Base-by-base conservation (phyloP, 2,797 vertebrate genomes). In the Brachyalestes nurse region DNA sequence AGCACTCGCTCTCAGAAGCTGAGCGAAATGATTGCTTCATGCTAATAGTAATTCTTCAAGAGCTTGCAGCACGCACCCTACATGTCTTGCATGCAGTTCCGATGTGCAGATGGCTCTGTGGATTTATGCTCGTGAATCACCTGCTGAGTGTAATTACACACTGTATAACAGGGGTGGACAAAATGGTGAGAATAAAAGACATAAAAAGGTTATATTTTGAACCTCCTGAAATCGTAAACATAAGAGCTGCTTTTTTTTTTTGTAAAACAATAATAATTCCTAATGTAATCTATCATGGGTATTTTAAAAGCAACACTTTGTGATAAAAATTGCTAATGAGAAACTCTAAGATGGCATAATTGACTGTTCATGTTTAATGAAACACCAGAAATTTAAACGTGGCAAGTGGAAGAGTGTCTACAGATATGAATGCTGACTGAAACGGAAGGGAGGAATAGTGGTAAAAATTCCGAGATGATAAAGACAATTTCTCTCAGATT, bases 1-100 rank as follows among this genome's bases (percentile, higher is more conserved):
- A 60, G 34, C 23, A 55, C 81, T 72, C 77, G 9, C 17, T 28
- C 38, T 17, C 49, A 64, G 60, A 61, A 25, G 21, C 64, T 21
- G 61, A 6, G 19, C 19, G 16, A 72, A 66, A 73, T 55, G 13
- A 49, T 55, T 72, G 16, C 34, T 66, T 51, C 60, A n/a, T 38
- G 28, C 60, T 21, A 17, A 14, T 21, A 67, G 21, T n/a, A 38
- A 10, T 28, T 34, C 6, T 55, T 55, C 19, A 55, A 49, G 49
- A 55, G 49, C 47, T 72, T 17, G 34, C 23, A n/a, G 51, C 51
- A 72, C 28, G 40, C 17, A 28, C 5, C 23, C 69, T 38, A 23
- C 25, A 45, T 67, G 38, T 70, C 21, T 23, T 16, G 38, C 66
- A 47, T 23, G 4, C 64, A 66, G 64, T 28, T 71, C n/a, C 53